Conservation (phyloP, 2,888 invertebrate genomes). For the Sarcophaga subvicina region DNA sequence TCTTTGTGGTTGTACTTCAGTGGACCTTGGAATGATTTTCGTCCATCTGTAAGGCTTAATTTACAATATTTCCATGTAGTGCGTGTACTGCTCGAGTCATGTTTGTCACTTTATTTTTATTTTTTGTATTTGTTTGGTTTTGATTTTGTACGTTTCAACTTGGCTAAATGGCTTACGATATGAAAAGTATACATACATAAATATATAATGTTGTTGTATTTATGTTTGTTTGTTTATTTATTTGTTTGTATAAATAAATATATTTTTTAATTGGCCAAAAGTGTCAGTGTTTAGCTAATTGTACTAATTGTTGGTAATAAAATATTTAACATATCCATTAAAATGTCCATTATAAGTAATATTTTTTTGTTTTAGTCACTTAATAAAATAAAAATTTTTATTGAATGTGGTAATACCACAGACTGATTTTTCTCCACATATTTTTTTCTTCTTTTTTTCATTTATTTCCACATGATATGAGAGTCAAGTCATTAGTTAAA, state of each 20-base stretch:
- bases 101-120: constrained; percentile 21
- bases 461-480: constrained; percentile 9
- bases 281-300: constrained; percentile 65
- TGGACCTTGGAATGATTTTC: background rate
- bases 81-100: constrained; percentile 54
- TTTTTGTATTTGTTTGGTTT: background rate
- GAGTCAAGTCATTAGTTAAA: constrained; percentile 14
- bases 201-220: background rate
- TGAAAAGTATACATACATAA: constrained; percentile 9
- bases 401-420: constrained; percentile 34
- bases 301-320: constrained; percentile 67
- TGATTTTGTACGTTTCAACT: background rate
- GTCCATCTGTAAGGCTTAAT: constrained; percentile 61
- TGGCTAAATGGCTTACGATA: constrained; percentile 3
- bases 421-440: constrained; percentile 29
- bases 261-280: constrained; percentile 66
- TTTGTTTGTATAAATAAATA: constrained; percentile 44
- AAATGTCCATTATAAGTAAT: constrained; percentile 63
- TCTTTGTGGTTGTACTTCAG: constrained; percentile 1
- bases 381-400: constrained; percentile 58
- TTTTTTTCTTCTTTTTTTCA: background rate
- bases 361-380: constrained; percentile 53
- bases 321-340: constrained; percentile 68
- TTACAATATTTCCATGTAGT: constrained; percentile 58
- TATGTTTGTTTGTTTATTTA: background rate